Evolutionary conservation across 2,888 invertebrate genomes (phyloP), one percentile per base, ranked within the genome.

Genomic region (Aleiodes alternator): DNA sequence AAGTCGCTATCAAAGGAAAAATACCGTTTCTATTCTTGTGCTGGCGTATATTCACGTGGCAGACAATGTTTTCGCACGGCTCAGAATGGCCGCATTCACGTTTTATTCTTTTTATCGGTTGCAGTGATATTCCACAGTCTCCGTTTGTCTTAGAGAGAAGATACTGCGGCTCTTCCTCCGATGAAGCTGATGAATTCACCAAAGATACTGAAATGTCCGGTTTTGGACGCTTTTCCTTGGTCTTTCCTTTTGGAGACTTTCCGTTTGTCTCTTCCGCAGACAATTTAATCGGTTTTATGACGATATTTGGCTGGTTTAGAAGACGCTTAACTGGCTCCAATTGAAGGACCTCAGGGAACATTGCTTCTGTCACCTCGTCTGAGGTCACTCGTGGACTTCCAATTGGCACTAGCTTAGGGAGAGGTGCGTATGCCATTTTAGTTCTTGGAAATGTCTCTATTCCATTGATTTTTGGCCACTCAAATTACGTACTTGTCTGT

Each of bases 81-180:
- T 86, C 89, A 61, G 78, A 82, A 57, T 89, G 89, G 6, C 87
- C 87, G 70, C 89, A 89, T 0, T 78, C 38, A 77, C 85, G 87
- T 31, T 74, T 80, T 53, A 83, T 80, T 0, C 80, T 78, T 23
- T 77, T 75, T 53, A 89, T 78, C 3, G 87, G 88, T 31, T 87
- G 74, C 66, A 89, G 76, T 4, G 84, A 76, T 50, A 89, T 84
- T 59, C 86, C 87, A 1, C 89, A 89, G 59, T 87, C 87, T 31
- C 87, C 88, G 16, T 84, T 81, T 8, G 70, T 83, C 78, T 89
- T 89, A 0, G 89, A 86, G 7, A 88, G 88, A 34, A 89, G 80
- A 4, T 88, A 73, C 84, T 57, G 76, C 34, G 23, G 76, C 76
- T 23, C 56, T 48, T 56, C 69, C 31, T 53, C 38, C 23, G 11